Evolutionary conservation across 2,113 vertebrate species (phyloP).

Genomic region (Rallus limicola): DNA sequence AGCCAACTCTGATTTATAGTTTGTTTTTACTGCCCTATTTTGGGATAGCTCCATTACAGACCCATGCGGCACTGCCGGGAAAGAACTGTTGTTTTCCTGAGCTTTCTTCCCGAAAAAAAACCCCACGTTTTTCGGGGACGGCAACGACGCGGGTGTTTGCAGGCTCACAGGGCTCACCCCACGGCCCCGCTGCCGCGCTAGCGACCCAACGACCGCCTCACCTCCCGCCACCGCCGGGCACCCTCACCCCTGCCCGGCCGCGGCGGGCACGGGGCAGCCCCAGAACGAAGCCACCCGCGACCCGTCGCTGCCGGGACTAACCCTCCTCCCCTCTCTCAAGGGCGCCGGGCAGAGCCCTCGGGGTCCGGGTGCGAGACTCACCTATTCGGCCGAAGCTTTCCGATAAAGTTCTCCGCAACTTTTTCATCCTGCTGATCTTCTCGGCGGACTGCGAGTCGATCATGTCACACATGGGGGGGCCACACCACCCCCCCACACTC

Average conservation of each 20-base stretch:
- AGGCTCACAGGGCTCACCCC: neutral
- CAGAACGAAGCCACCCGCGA: neutral
- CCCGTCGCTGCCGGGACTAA: neutral
- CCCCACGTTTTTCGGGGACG: neutral
- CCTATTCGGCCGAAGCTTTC: conserved; percentile 95
- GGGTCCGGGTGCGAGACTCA: conserved; percentile 68
- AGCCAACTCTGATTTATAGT: neutral
- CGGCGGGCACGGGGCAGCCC: neutral
- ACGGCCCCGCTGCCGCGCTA: neutral
- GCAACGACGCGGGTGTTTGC: neutral
- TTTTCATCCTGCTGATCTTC: conserved; percentile 94
- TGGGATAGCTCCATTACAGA: neutral
- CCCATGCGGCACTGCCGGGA: neutral
- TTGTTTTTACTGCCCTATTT: neutral
- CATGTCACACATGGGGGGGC: conserved; percentile 75
- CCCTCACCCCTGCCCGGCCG: neutral
- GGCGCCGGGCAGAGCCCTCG: neutral
- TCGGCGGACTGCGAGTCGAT: conserved; percentile 80
- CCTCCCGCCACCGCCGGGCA: neutral
- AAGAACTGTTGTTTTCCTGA: neutral
- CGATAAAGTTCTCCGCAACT: conserved; percentile 97
- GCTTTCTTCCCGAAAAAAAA: neutral
- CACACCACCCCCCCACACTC: no score
- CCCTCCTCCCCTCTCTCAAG: neutral
- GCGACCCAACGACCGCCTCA: neutral